phyloP scores from a whole-genome alignment of 2,797 vertebrate genomes.

The Malurus leucopterus region DNA sequence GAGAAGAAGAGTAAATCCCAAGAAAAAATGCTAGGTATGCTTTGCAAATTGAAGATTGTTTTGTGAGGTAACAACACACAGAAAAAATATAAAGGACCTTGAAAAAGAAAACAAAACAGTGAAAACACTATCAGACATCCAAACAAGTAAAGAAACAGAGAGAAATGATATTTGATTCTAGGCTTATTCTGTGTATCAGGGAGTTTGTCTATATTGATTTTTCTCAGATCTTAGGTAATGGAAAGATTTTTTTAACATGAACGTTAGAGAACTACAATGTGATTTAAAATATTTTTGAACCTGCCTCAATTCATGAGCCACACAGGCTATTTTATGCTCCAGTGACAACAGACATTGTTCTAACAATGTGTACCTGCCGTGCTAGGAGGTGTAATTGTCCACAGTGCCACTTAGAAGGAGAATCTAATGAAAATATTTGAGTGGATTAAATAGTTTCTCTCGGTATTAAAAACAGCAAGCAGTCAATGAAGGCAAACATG shows the following conservation, averaged over 20 bases:
- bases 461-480: background rate
- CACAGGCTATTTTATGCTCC: background rate
- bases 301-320: background rate
- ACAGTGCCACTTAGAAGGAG: background rate
- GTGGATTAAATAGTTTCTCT: background rate
- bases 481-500: background rate
- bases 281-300: background rate
- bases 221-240: background rate
- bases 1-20: background rate
- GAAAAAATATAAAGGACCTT: background rate
- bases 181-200: background rate
- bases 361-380: background rate
- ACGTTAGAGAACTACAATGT: background rate
- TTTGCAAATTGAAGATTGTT: background rate
- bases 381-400: background rate
- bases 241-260: background rate
- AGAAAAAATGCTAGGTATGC: background rate
- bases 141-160: background rate
- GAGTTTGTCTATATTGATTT: background rate
- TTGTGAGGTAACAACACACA: background rate
- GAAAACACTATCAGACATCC: background rate
- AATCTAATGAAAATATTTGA: background rate
- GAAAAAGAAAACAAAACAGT: background rate
- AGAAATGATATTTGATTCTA: background rate
- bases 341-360: background rate